Base-by-base conservation (phyloP, 2,797 vertebrate species). In the Tolypeutes matacus region DNA sequence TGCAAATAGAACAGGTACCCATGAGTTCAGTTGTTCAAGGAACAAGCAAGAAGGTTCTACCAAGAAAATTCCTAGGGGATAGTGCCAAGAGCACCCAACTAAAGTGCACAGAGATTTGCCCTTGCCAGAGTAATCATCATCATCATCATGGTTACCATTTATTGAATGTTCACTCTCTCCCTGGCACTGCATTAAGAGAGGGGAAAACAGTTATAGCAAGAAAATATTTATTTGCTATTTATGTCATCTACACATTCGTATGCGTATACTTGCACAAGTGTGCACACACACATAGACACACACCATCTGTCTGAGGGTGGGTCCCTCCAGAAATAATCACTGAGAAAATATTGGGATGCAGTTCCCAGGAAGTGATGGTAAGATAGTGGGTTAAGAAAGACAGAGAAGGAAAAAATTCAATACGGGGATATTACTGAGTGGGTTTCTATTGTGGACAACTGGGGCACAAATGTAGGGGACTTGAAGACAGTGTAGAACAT, bases 31-130 rank as follows among this genome's bases (percentile, higher is more conserved):
- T 12, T 72, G 23, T 78, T 86, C 34, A 67, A 91, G 56, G 27
- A 88, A 76, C 25, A 87, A 91, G 21, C n/a, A 46, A 87, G 69
- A 86, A 73, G n/a, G 49, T 8, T 76, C 67, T 81, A 81, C 53
- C 27, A 80, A 88, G 51, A 80, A 84, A 46, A 76, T 76, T 72
- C 42, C 29, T 82, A 42, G 51, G 65, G 51, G 25, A 76, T n/a
- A 31, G 64, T 64, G 29, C 18, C 51, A 80, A 31, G 34, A 25
- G 12, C 4, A 34, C 36, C 34, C 13, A 89, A 17, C 84, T 84
- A n/a, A 73, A 84, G 39, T 21, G 4, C 17, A 67, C 7, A 89
- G 56, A 92, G 39, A 42, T 84, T 78, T 46, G 27, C 12, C 13
- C 27, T 70, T 14, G 8, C 46, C 36, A 81, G 56, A 76, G 20